Evolutionary conservation across 2,797 vertebrate genomes (phyloP).

Genomic region (Anguilla obscura): DNA sequence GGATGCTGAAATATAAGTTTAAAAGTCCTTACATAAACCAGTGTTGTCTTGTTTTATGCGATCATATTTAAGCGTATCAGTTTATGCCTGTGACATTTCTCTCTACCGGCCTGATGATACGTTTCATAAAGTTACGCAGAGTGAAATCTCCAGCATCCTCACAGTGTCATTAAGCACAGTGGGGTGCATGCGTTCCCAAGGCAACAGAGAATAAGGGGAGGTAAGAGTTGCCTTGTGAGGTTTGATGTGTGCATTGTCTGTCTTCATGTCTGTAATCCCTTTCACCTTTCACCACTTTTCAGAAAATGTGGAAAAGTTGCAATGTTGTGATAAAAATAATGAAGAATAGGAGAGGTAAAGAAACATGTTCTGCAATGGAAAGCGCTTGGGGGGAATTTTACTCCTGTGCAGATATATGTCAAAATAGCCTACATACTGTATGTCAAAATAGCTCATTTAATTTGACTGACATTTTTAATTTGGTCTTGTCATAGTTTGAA

Average conservation of each 20-base stretch:
- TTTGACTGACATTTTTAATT: neutral
- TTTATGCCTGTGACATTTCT: neutral
- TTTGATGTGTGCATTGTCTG: conserved; percentile 14
- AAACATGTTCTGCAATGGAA: neutral
- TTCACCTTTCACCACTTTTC: neutral
- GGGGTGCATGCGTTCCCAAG: neutral
- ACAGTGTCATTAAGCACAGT: neutral
- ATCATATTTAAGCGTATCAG: neutral
- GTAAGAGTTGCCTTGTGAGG: neutral
- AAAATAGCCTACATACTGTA: too few species aligned
- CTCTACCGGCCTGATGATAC: neutral
- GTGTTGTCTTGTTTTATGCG: neutral
- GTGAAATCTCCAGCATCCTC: neutral
- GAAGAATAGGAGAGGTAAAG: neutral
- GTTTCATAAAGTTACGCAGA: neutral
- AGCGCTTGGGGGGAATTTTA: too few species aligned
- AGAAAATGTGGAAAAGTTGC: neutral
- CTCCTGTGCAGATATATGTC: too few species aligned
- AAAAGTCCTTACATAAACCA: neutral
- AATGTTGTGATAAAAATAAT: neutral
- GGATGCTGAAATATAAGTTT: neutral
- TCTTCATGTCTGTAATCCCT: neutral
- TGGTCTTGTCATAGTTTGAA: neutral
- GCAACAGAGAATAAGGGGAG: neutral
- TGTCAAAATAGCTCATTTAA: neutral